Conservation (phyloP, 2,888 invertebrate genomes). For the Pteria penguin region DNA sequence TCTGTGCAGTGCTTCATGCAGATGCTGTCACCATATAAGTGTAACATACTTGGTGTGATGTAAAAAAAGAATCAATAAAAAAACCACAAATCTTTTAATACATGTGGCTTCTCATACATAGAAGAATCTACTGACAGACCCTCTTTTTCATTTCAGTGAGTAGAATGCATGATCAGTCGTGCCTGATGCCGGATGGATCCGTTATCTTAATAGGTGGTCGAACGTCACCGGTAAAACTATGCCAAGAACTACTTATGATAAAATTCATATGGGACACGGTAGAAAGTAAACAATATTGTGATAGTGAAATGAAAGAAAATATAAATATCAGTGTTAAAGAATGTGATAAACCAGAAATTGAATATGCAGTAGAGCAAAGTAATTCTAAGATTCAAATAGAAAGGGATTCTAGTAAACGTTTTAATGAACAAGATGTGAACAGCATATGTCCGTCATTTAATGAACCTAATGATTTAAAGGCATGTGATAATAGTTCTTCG, state of each 20-base stretch:
- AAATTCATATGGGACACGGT: conserved; percentile 6
- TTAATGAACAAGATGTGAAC: neutral
- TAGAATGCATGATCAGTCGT: conserved; percentile 70
- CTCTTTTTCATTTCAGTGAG: conserved; percentile 70
- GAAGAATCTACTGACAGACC: too few relatives aligned
- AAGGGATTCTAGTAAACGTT: neutral
- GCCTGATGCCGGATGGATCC: conserved; percentile 57
- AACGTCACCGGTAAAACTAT: conserved; percentile 75
- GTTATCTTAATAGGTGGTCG: conserved; percentile 79
- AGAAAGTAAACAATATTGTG: neutral
- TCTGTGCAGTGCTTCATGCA: too few relatives aligned
- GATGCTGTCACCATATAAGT: too few relatives aligned
- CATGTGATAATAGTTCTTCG: neutral
- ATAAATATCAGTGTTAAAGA: neutral
- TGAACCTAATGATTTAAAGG: neutral
- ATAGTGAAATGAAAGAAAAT: neutral
- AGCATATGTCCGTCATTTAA: neutral
- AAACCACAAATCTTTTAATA: too few relatives aligned
- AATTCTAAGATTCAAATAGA: neutral
- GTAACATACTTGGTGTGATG: too few relatives aligned
- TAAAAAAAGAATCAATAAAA: too few relatives aligned
- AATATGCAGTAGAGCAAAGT: neutral
- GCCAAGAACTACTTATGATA: conserved; percentile 50
- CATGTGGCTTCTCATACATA: too few relatives aligned
- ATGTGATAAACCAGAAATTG: neutral